Evolutionary conservation across 2,888 invertebrate genomes (phyloP), one percentile per base, ranked within the genome.

Genomic region (Xylophagus ater): DNA sequence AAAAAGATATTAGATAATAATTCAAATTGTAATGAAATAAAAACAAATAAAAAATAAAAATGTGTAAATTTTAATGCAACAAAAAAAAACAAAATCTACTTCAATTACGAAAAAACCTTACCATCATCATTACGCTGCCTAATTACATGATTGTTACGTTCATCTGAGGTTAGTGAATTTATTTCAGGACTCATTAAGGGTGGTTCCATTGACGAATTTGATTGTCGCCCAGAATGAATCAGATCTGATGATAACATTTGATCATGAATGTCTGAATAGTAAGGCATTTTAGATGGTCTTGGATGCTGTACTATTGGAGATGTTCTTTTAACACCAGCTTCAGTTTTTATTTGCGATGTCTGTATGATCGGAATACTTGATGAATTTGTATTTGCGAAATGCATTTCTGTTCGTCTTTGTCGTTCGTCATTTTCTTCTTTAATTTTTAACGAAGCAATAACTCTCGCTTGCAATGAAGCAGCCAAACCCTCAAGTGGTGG

Each of bases 401-500:
- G 54, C 14, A 58, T 54, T 12, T 60, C 61, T 0, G 60, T 57
- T 2, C 62, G 54, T 18, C 59, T 53, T 45, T 62, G 61, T n/a
- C 62, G 56, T 42, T 61, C 62, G 45, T 63, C 66, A 38, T 56
- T 60, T 52, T 69, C 71, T 52, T 62, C 66, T 45, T 71, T 72
- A 39, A 71, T 73, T 56, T 73, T 73, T 67, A 71, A 75, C 51
- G 68, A 71, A 31, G 76, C 76, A 38, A 86, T 69, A 49, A 86
- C 81, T 50, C 85, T 74, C 42, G 82, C 83, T 58, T 86, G 86
- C 46, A 87, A 64, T 39, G 84, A 84, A 35, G 86, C 87, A 17
- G 88, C 87, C 43, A 88, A 61, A 62, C 65, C 65, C 54, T 65
- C 65, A 20, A 65, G 40, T 18, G 65, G 65, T 6, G 63, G 62